These are phyloP conservation scores for Ornithorhynchus anatinus DNA, from an alignment of 2,113 vertebrate genomes.

Conservation along the genomic window DNA sequence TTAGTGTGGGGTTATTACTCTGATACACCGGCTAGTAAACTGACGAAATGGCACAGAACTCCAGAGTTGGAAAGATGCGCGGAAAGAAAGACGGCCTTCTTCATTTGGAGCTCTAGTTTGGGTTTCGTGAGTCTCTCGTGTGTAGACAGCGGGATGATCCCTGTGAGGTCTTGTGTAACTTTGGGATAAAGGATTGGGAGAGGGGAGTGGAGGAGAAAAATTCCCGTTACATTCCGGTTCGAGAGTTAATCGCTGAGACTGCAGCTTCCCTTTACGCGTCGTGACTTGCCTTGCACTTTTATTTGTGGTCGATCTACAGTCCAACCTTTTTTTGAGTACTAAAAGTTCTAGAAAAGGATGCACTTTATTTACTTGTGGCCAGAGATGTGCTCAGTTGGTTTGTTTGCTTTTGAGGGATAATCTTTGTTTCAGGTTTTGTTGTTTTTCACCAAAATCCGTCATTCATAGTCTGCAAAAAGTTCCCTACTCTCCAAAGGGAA, in stretches of 20 bases:
- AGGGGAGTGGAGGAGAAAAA: background rate
- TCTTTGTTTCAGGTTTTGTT: constrained; percentile 1
- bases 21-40: background rate
- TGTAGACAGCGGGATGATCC: constrained; percentile 36
- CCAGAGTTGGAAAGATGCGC: background rate
- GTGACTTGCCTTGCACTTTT: constrained; percentile 19
- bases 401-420: background rate
- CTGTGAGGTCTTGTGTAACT: background rate
- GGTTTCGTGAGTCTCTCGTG: constrained; percentile 54
- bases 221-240: background rate
- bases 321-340: constrained; percentile 22
- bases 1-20: background rate
- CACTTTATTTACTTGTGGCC: constrained; percentile 23
- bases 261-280: constrained; percentile 15
- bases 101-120: constrained; percentile 37
- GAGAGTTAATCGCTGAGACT: background rate
- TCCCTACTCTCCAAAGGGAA: constrained; percentile 6
- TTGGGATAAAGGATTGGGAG: background rate
- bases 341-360: constrained; percentile 10
- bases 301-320: constrained; percentile 6
- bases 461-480: background rate
- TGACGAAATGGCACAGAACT: too few species aligned
- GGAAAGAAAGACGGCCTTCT: background rate
- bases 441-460: constrained; percentile 21
- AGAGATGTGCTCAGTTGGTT: constrained; percentile 15